Evolutionary conservation across 2,797 vertebrate genomes (phyloP), one percentile per base, ranked within the genome.

Genomic region (Onychomys leucogaster): DNA sequence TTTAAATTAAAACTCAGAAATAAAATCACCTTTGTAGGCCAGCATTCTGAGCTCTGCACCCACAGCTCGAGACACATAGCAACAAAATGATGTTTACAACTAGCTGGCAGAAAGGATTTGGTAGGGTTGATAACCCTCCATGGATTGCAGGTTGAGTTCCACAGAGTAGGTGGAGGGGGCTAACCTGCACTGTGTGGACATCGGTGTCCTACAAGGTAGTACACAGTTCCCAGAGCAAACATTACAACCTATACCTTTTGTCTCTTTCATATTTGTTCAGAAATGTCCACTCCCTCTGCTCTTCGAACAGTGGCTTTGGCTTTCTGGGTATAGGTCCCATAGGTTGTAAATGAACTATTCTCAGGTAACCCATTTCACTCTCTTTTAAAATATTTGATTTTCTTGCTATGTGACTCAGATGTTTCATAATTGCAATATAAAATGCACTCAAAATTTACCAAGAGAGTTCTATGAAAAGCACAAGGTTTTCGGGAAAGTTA

Each of bases 1-100:
- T 97, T 84, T 81, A 86, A 97, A 92, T 92, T 85, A 96, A 82
- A 61, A n/a, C 49, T 91, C 82, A 29, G 86, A 94, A 90, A 95
- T 92, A 89, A 95, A 96, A 86, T 88, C 83, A 91, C 63, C 59
- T 97, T 95, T 95, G 78, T 52, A 77, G 82, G 37, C 71, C 34
- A 83, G 92, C 89, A 78, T 81, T 89, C 69, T 73, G 81, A 94
- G 46, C 83, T 91, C 37, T 55, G 75, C 0, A 0, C 73, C n/a
- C 27, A 77, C 5, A 69, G 57, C 23, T 59, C 19, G 19, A 67
- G 59, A 85, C 12, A 32, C 29, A 57, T 7, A 94, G 52, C 46
- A 61, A 80, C 21, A 61, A 34, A 27, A 82, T 82, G 43, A 65
- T 49, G 32, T 43, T 93, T 78, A 41, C 57, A 90, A 78, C 14